Conservation (phyloP, 1,140 invertebrate genomes). For the Apolygus lucorum region DNA sequence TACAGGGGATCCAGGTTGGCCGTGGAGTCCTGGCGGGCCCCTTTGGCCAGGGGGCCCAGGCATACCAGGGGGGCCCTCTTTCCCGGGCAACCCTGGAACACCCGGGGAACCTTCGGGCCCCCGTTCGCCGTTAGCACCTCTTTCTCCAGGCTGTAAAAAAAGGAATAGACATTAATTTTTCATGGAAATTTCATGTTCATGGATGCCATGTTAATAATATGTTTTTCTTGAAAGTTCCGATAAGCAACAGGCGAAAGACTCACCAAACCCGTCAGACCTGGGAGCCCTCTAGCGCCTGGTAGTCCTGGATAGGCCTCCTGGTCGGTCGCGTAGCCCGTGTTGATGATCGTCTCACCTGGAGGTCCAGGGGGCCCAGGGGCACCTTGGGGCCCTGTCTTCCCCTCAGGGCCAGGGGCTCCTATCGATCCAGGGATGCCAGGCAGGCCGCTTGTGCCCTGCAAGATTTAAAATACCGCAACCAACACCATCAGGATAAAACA, state of each 20-base stretch:
- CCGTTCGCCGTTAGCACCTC: slow-evolving; percentile 44
- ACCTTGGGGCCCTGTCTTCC: slow-evolving; percentile 39
- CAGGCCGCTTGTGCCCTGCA: slow-evolving; percentile 34
- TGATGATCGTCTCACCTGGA: slow-evolving; percentile 34
- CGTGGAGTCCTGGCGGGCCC: slow-evolving; percentile 43
- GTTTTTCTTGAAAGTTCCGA: slow-evolving; percentile 4
- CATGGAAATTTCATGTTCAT: too few species aligned
- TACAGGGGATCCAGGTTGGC: slow-evolving; percentile 46
- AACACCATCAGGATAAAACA: too few species aligned
- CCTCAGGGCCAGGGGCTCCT: slow-evolving; percentile 37
- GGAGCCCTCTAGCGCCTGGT: slow-evolving; percentile 40
- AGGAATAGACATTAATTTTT: too few species aligned
- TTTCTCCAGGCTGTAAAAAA: slow-evolving; percentile 43
- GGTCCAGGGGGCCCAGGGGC: slow-evolving; percentile 41
- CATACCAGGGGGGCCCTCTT: slow-evolving; percentile 42
- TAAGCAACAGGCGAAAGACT: slow-evolving; percentile 28
- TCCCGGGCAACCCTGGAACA: slow-evolving; percentile 40
- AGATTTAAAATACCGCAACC: too few species aligned
- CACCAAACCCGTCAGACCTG: slow-evolving; percentile 41
- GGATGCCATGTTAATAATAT: background rate
- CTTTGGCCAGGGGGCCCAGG: slow-evolving; percentile 40
- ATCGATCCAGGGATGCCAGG: slow-evolving; percentile 29
- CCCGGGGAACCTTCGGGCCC: slow-evolving; percentile 43
- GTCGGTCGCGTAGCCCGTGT: slow-evolving; percentile 24
- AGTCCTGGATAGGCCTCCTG: slow-evolving; percentile 37